phyloP scores from a whole-genome alignment of 2,888 invertebrate genomes.

The Beris morrisii region DNA sequence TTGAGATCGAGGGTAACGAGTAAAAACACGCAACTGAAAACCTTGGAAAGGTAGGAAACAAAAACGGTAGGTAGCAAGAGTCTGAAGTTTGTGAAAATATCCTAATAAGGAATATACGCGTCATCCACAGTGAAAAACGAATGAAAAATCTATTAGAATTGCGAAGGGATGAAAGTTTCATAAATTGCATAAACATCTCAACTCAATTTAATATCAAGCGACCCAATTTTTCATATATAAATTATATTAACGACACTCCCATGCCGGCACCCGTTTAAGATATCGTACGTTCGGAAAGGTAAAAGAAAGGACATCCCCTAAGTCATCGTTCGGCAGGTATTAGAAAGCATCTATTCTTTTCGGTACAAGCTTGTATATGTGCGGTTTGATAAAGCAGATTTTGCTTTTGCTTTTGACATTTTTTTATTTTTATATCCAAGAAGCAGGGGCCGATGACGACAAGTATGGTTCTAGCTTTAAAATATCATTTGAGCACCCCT shows the following conservation, averaged over 20 bases:
- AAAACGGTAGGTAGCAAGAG: too few species aligned
- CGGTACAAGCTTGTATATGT: background rate
- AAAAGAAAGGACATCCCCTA: background rate
- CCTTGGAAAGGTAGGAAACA: too few species aligned
- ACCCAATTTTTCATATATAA: slow-evolving; percentile 41
- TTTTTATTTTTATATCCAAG: slow-evolving; percentile 9
- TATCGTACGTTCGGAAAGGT: background rate
- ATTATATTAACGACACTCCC: slow-evolving; percentile 39
- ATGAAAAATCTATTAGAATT: background rate
- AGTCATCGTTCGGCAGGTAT: background rate
- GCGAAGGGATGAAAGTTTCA: slow-evolving; percentile 29
- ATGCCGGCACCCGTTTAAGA: background rate
- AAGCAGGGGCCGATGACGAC: background rate
- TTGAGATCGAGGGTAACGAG: too few species aligned
- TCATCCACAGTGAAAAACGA: background rate
- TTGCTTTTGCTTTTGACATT: background rate
- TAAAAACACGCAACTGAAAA: too few species aligned
- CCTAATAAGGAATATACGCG: too few species aligned
- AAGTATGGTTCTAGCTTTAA: slow-evolving; percentile 20
- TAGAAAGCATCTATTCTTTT: background rate
- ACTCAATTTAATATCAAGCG: slow-evolving; percentile 40
- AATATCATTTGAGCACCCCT: slow-evolving; percentile 29
- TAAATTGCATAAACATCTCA: slow-evolving; percentile 41
- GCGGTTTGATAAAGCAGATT: background rate
- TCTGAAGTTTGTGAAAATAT: too few species aligned